Conservation (phyloP, 2,797 vertebrate species). For the Cercopithecus neglectus region DNA sequence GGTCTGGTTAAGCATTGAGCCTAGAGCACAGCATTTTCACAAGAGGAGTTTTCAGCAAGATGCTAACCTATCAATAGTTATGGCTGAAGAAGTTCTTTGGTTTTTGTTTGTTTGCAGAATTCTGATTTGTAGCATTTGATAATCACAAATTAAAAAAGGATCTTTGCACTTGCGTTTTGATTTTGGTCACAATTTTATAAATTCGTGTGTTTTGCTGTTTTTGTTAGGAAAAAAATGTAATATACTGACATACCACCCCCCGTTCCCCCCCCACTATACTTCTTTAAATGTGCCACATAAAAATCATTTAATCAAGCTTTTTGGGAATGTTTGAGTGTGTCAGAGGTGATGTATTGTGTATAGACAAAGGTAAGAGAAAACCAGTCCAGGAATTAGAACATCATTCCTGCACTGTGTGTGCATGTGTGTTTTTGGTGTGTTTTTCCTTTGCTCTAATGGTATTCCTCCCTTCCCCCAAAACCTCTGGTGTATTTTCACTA, state of each 20-base stretch:
- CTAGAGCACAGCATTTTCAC: neutral
- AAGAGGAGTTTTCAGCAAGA: neutral
- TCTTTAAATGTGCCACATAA: constrained; percentile 19
- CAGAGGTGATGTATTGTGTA: neutral
- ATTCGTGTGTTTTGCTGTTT: constrained; percentile 36
- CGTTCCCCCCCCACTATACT: neutral
- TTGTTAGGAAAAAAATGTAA: neutral
- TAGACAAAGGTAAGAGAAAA: constrained; percentile 65
- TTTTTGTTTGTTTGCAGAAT: neutral
- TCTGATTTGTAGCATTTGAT: neutral
- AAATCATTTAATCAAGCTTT: neutral
- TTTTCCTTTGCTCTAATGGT: constrained; percentile 33
- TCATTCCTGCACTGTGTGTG: neutral
- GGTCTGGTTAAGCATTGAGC: neutral
- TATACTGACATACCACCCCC: neutral
- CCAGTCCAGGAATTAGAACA: constrained; percentile 78
- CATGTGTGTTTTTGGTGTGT: neutral
- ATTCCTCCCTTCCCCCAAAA: neutral
- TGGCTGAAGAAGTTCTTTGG: neutral
- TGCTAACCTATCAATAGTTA: neutral
- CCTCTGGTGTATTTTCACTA: constrained; percentile 56
- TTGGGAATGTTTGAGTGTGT: neutral
- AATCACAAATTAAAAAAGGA: neutral
- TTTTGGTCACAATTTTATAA: neutral
- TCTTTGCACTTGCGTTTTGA: constrained; percentile 1